Evolutionary conservation across 35 echinoderm and acorn worm genomes (phyloP).

Genomic region (Heliocidaris tuberculata): DNA sequence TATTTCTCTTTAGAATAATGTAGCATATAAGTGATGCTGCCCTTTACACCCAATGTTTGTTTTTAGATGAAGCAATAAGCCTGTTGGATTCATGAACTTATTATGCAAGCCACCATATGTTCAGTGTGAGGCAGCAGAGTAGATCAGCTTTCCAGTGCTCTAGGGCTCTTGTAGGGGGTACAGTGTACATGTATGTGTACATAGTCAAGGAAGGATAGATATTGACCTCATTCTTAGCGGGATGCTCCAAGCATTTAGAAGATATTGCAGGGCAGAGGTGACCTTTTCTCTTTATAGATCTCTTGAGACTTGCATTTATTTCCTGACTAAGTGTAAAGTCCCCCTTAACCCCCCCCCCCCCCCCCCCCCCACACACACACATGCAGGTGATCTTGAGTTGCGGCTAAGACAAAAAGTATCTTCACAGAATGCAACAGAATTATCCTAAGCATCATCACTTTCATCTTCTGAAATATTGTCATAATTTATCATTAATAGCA

Average conservation of each 20-base stretch:
- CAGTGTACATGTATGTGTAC: background rate
- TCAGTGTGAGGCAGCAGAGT: background rate
- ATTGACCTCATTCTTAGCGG: background rate
- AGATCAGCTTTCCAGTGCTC: background rate
- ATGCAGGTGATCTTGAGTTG: too few relatives aligned
- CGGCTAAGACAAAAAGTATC: too few relatives aligned
- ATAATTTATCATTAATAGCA: too few relatives aligned
- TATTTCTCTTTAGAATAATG: background rate
- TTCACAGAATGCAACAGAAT: too few relatives aligned
- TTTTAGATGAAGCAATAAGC: background rate
- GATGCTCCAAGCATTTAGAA: background rate
- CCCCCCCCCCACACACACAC: too few relatives aligned
- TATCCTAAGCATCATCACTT: too few relatives aligned
- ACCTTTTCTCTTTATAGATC: background rate
- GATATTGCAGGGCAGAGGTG: background rate
- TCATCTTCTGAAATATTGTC: too few relatives aligned
- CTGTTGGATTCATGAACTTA: background rate
- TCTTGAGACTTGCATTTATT: background rate
- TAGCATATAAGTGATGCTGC: background rate
- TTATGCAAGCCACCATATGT: conserved; percentile 3
- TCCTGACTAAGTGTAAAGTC: background rate
- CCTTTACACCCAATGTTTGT: background rate
- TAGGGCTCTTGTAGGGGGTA: background rate
- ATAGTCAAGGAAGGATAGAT: background rate
- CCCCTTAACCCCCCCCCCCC: background rate